These are phyloP conservation scores for Hydractinia symbiolongicarpus DNA, from an alignment of 30 jellyfish, hydroid and myxozoan species.

Conservation along the genomic window DNA sequence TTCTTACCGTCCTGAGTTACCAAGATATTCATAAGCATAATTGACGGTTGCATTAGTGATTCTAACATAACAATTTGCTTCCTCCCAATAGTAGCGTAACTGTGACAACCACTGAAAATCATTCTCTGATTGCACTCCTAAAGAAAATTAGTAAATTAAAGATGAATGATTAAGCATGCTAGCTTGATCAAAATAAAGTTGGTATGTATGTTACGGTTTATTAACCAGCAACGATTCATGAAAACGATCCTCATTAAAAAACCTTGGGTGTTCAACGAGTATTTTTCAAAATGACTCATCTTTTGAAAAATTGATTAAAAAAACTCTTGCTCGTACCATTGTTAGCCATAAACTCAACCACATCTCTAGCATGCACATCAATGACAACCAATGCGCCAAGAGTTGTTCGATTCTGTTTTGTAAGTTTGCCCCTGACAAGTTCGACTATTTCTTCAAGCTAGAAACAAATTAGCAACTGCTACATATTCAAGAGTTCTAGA, in stretches of 20 bases:
- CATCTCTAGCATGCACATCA: conserved; percentile 98
- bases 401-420: conserved; percentile 94
- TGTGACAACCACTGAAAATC: conserved; percentile 94
- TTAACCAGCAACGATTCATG: background rate
- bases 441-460: conserved; percentile 85
- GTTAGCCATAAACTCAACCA: conserved; percentile 83
- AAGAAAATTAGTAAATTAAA: background rate
- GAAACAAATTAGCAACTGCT: background rate
- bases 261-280: background rate
- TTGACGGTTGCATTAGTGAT: conserved; percentile 86
- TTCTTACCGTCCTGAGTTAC: conserved; percentile 78
- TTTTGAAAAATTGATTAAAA: no score
- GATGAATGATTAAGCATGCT: background rate
- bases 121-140: conserved; percentile 87
- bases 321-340: conserved; percentile 26
- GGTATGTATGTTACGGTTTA: background rate
- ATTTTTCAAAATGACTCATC: no score
- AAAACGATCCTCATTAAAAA: background rate
- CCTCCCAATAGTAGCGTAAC: conserved; percentile 92
- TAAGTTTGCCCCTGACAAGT: conserved; percentile 84
- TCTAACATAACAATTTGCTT: conserved; percentile 68
- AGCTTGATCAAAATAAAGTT: background rate
- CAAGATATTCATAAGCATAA: conserved; percentile 92
- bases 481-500: background rate
- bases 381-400: conserved; percentile 96